A percentile compares a stretch with the other conserved stretches of the same genome.
Conservation (phyloP, 2,797 vertebrate genomes). For the Cynodonichthys magdalenae region DNA sequence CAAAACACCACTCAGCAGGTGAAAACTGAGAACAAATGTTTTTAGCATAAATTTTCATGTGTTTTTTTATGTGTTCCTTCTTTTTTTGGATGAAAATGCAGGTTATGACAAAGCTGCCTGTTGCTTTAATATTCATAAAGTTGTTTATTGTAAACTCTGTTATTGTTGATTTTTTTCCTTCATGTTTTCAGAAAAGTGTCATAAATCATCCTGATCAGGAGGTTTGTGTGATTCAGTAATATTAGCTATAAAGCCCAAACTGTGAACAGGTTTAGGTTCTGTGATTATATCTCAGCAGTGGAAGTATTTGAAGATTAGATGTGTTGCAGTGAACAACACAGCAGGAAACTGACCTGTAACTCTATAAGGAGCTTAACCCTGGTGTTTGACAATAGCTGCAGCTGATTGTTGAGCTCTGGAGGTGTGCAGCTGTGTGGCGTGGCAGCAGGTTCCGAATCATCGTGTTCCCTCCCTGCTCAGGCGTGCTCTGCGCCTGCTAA, state of each 20-base stretch:
- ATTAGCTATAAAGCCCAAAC: neutral
- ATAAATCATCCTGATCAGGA: slow-evolving; percentile 11
- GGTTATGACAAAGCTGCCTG: neutral
- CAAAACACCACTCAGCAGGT: slow-evolving; percentile 18
- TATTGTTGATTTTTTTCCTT: neutral
- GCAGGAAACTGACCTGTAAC: slow-evolving; percentile 7
- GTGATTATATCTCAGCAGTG: slow-evolving; percentile 5
- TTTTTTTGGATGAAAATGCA: slow-evolving; percentile 21
- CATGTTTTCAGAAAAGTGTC: slow-evolving; percentile 18
- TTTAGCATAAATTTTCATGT: neutral
- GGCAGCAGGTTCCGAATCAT: slow-evolving; percentile 30
- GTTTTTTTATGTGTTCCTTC: neutral
- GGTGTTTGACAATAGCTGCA: slow-evolving; percentile 28
- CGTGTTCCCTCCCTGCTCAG: slow-evolving; percentile 42
- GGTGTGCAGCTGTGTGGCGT: slow-evolving; percentile 27
- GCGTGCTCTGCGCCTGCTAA: slow-evolving; percentile 29
- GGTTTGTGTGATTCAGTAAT: slow-evolving; percentile 7
- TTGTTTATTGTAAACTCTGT: slow-evolving; percentile 18
- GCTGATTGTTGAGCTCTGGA: slow-evolving; percentile 29
- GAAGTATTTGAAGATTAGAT: slow-evolving; percentile 10
- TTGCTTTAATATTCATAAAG: slow-evolving; percentile 8
- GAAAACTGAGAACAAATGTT: slow-evolving; percentile 12
- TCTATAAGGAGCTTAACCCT: slow-evolving; percentile 12
- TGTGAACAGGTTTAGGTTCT: slow-evolving; percentile 6
- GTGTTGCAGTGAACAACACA: slow-evolving; percentile 8